Evolutionary conservation across 2,113 vertebrate species (phyloP), one percentile per base, ranked within the genome.

Genomic region (Lamprologus tigripictilis): DNA sequence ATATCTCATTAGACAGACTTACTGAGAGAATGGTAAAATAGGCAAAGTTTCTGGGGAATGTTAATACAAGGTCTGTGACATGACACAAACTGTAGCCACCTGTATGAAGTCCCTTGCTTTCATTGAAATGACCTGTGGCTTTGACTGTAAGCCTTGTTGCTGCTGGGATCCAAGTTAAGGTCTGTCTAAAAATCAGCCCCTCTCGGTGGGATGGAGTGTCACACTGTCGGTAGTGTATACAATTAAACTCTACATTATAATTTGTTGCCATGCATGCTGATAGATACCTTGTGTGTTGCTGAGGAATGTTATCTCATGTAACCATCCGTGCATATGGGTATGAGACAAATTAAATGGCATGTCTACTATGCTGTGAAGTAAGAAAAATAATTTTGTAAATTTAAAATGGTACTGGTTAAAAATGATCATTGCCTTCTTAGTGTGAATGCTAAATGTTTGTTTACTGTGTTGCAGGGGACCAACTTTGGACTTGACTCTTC

Each of bases 401-500:
- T 31, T 31, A 47, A 81, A 81, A 28, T 5, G 16, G 33, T 21
- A 73, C 9, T 61, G 8, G 9, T 14, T 68, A 19, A 78, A 12
- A 80, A 79, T 78, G 6, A 28, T 55, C 33, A 63, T 9, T 3
- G 23, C 13, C 58, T 66, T 54, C 9, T 73, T 45, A 5, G 7
- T 66, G 9, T 54, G 63, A 33, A 80, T 33, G 9, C 47, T 94
- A 21, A 92, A 58, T 53, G 8, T 14, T 81, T 68, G 71, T 40
- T 83, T 76, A 87, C 13, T 94, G 16, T 89, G 53, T 93, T 93
- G 61, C 87, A 95, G 93, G 66, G 42, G 28, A 84, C 80, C 63
- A 53, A 87, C 82, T 55, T 47, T 83, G 71, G 86, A 85, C 55
- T 23, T 23, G 78, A 85, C 55, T 19, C 80, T 6, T 40, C 17